Base-by-base conservation (phyloP, 2,113 vertebrate species). In the Butastur rufipennis region DNA sequence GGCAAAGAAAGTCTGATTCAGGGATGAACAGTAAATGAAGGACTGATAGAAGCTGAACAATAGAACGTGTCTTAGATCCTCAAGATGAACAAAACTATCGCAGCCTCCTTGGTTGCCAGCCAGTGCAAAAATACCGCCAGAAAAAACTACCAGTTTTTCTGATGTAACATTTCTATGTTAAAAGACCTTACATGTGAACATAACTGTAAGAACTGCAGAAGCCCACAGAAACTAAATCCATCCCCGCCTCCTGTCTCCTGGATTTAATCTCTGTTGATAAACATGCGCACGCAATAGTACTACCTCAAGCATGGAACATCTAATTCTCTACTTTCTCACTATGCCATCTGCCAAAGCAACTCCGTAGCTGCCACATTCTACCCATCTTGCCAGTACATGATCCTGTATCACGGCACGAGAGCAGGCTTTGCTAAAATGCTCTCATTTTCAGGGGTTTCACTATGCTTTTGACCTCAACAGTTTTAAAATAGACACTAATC, bases 331-430 rank as follows among this genome's bases (percentile, higher is more conserved):
- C 52, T 81, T 94, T 91, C 88, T 90, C 91, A 85, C 81, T 73
- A 22, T 83, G 80, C 83, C 93, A 95, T 71, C 81, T 95, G 94
- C 90, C 91, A 87, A 75, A 86, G 91, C 52, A 85, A 7, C 52
- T 90, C 55, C 27, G n/a, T 13, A 86, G 38, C 43, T 43, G 14
- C 66, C 52, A 48, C 65, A 7, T 32, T n/a, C 42, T 23, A 4
- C 56, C 53, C 81, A 3, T 13, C 84, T 16, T 66, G 62, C 79
- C 72, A 70, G 45, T 2, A 27, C 42, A 3, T 2, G 17, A 52
- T 29, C 50, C 55, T 1, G 5, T 16, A 8, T 11, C 71, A 4
- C 1, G 14, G 68, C 63, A 6, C 17, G 27, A 55, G 53, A 21
- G 62, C 38, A 52, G 56, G 67, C 19, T 78, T 26, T 50, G 71